phyloP scores from a whole-genome alignment of 2,113 vertebrate species.

The Vulpes vulpes region DNA sequence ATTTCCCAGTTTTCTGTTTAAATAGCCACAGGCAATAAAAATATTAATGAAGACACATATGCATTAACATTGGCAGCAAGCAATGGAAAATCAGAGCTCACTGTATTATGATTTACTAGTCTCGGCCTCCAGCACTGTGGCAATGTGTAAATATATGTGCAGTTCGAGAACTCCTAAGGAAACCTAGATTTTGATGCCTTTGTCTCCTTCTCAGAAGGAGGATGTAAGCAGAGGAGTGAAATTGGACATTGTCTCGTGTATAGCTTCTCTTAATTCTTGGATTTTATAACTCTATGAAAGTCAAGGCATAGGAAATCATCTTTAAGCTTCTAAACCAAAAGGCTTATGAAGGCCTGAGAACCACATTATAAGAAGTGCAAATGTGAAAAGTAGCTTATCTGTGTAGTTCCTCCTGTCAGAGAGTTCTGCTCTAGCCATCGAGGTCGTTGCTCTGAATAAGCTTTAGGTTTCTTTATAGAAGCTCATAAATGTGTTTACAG shows the following conservation, averaged over 20 bases:
- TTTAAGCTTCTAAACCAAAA: slow-evolving; percentile 71
- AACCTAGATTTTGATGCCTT: slow-evolving; percentile 64
- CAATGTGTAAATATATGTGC: slow-evolving; percentile 29
- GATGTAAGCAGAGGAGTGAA: slow-evolving; percentile 60
- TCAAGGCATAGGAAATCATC: slow-evolving; percentile 73
- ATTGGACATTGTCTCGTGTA: slow-evolving; percentile 67
- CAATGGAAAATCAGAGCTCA: slow-evolving; percentile 71
- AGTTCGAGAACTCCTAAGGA: slow-evolving; percentile 55
- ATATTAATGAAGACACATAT: slow-evolving; percentile 87
- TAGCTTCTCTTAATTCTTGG: slow-evolving; percentile 79
- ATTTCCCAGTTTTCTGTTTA: slow-evolving; percentile 83
- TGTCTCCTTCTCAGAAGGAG: slow-evolving; percentile 45
- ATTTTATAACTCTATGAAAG: slow-evolving; percentile 81
- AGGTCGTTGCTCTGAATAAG: slow-evolving; percentile 54
- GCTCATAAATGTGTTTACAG: slow-evolving; percentile 55
- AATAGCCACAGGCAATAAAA: slow-evolving; percentile 85
- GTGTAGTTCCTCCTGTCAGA: slow-evolving; percentile 49
- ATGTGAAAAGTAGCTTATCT: neutral
- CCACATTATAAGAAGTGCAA: slow-evolving; percentile 4
- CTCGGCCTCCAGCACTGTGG: neutral
- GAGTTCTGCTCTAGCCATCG: neutral
- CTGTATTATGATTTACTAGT: slow-evolving; percentile 64
- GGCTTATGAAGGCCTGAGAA: slow-evolving; percentile 65
- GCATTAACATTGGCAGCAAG: slow-evolving; percentile 75
- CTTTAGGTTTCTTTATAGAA: slow-evolving; percentile 54